Base-by-base conservation (phyloP, 1,140 invertebrate genomes). In the Hestina assimilis region DNA sequence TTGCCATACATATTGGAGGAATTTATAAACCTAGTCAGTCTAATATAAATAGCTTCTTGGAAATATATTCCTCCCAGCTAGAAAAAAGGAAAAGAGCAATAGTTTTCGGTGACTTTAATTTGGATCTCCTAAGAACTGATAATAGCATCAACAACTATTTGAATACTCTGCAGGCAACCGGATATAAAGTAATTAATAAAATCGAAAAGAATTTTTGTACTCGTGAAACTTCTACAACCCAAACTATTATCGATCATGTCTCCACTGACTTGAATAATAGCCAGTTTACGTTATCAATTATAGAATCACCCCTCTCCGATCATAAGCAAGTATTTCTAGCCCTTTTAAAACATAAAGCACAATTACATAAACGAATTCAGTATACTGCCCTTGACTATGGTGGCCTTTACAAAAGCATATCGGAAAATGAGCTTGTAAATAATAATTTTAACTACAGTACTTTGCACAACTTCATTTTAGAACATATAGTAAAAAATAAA, bases 91-190 rank as follows among this genome's bases (percentile, higher is more conserved):
- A 45, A 12, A 64, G 56, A 59, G 12, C 43, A 7, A 40, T 63
- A 45, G 38, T 63, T 14, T 55, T 59, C 46, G 61, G 61, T 8
- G 61, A 63, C 40, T 48, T 63, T 20, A 63, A 63, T 40, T 54
- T 58, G 5, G 38, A 58, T 38, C 8, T 63, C 11, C 12, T 58
- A 9, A 33, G n/a, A 9, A 45, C 31, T 33, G 38, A 53, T 11
- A 35, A 17, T 8, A 46, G 53, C 4, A 48, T 43, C n/a, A 50
- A 33, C 9, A 43, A 35, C 1, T 63, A 63, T 42, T 53, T 43
- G 45, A 15, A 35, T 14, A 33, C 42, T n/a, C n/a, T 62, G 8
- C 53, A 57, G 9, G 60, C 53, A 54, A 17, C 50, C 8, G 60
- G 60, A 26, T 63, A 58, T 45, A 23, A 17, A 40, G 29, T 50